Conservation (phyloP, 2,888 invertebrate species). For the Oligia latruncula region DNA sequence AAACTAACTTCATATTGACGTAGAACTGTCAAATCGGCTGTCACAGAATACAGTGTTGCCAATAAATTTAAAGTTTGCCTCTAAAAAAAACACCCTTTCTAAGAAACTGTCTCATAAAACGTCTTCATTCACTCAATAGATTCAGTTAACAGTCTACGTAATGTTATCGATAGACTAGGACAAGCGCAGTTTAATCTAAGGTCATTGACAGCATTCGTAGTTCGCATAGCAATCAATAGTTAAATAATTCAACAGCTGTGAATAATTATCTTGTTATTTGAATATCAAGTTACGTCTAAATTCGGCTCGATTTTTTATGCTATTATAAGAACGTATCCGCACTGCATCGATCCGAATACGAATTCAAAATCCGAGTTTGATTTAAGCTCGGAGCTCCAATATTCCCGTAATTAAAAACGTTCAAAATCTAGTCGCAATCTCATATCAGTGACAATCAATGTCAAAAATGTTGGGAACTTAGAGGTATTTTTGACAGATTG, state of each 20-base stretch:
- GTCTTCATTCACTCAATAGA: slow-evolving; percentile 34
- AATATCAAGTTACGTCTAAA: not conserved
- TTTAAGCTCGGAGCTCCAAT: not conserved
- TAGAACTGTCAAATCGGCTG: no score
- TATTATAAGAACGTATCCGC: not conserved
- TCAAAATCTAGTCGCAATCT: no score
- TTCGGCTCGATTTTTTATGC: not conserved
- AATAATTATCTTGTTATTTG: not conserved
- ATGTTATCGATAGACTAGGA: slow-evolving; percentile 38
- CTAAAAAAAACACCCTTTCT: no score
- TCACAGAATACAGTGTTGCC: no score
- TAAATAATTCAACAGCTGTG: slow-evolving; percentile 31
- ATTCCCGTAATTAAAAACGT: no score
- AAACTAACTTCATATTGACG: no score
- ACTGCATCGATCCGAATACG: not conserved
- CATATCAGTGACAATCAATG: no score
- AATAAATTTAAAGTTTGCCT: no score
- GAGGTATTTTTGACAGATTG: no score
- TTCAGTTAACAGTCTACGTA: slow-evolving; percentile 6
- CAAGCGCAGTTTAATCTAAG: slow-evolving; percentile 46
- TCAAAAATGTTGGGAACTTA: no score
- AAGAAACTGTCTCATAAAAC: not conserved
- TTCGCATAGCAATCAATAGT: slow-evolving; percentile 38
- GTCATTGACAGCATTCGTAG: slow-evolving; percentile 42
- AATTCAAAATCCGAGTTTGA: not conserved